Base-by-base conservation (phyloP, 2,113 vertebrate genomes). In the Otis tarda region DNA sequence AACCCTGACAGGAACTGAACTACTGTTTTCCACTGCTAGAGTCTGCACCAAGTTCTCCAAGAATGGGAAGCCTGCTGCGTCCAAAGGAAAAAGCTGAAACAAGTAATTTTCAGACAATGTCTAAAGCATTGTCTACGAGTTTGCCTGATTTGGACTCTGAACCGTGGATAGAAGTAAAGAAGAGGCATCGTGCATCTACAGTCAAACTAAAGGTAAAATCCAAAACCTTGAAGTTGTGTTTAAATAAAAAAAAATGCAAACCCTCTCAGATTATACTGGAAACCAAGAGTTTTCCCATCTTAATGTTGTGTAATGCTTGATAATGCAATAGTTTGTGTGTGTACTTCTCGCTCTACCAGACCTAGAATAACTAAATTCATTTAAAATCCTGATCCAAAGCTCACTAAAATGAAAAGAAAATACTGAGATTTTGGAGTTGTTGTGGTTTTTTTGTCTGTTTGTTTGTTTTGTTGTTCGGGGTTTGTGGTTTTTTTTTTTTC, bases 161-260 rank as follows among this genome's bases (percentile, higher is more conserved):
- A 81, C 96, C 98, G 67, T 99, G 99, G 99, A 98, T 99, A 95
- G 98, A 99, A 98, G 98, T 99, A 80, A 99, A 99, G 97, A 99
- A 98, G 96, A 98, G 98, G 70, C 98, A 99, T 90, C 84, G 93
- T 71, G 96, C 98, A 75, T 90, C 98, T 52, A 81, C 97, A 2
- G 97, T 97, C 57, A 99, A 98, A 92, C 74, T 97, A 81, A 99
- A 99, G 98, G 99, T 98, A 98, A 76, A 82, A 75, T 67, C 10
- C 27, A 41, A 87, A 20, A 0, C 25, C 19, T 85, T 64, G 13
- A 21, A 41, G 7, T 82, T 70, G 8, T 3, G 9, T 67, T 84
- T 31, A 61, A 69, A 55, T 45, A 19, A 71, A 52, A 71, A 52
- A 12, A 63, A 35, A 37, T n/a, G 18, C 17, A 59, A 65, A 85